Evolutionary conservation across 2,888 invertebrate species (phyloP).

Genomic region (Entomobrya multifasciata): DNA sequence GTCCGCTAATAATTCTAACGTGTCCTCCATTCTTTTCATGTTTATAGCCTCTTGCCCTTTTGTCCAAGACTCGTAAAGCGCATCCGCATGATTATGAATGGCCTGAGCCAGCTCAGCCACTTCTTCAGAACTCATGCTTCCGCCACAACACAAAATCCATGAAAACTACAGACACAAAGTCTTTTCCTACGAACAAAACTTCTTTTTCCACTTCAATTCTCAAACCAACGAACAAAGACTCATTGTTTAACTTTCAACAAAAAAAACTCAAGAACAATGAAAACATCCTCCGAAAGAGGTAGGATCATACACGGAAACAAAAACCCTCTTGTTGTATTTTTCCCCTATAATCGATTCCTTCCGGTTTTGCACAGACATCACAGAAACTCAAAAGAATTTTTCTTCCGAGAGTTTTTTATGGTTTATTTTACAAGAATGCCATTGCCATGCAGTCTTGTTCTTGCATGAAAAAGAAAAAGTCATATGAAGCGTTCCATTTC

Average conservation of each 20-base stretch:
- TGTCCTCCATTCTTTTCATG: slow-evolving; percentile 78
- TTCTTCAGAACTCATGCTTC: slow-evolving; percentile 79
- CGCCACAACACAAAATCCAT: slow-evolving; percentile 24
- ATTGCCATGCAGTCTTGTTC: slow-evolving; percentile 5
- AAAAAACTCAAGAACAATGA: neutral
- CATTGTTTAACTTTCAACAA: slow-evolving; percentile 31
- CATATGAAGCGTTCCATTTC: neutral
- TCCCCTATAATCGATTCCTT: neutral
- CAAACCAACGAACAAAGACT: slow-evolving; percentile 23
- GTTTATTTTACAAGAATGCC: slow-evolving; percentile 17
- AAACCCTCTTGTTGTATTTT: neutral
- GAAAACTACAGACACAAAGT: neutral
- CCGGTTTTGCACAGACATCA: slow-evolving; percentile 9
- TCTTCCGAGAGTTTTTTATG: slow-evolving; percentile 7
- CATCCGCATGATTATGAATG: slow-evolving; percentile 80
- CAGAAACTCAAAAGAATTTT: slow-evolving; percentile 25
- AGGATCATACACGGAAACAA: too few relatives aligned
- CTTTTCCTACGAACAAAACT: neutral
- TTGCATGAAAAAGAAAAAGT: slow-evolving; percentile 12
- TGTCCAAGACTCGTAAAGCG: slow-evolving; percentile 79
- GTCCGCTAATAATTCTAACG: slow-evolving; percentile 78
- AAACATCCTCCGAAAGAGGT: too few relatives aligned
- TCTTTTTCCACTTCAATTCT: neutral
- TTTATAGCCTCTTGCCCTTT: slow-evolving; percentile 76
- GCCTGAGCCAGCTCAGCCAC: slow-evolving; percentile 80